These are phyloP conservation scores for Platanista minor DNA, from an alignment of 2,113 vertebrate genomes.

Conservation along the genomic window DNA sequence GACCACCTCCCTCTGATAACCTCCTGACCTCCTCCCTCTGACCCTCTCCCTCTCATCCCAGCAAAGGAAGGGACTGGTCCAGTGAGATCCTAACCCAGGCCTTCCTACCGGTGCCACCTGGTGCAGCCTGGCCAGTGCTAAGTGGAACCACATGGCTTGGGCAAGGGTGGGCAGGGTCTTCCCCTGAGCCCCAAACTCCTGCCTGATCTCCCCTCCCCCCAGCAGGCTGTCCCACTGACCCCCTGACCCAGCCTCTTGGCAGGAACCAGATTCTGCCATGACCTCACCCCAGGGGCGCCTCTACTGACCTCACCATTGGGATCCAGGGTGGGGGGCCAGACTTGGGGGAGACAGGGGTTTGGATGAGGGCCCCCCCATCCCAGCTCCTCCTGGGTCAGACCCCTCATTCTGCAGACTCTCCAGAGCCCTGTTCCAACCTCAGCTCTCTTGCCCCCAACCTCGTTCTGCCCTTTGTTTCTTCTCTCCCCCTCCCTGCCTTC, in stretches of 20 bases:
- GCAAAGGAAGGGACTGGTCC: not conserved
- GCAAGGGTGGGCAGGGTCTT: not conserved
- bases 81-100: not conserved
- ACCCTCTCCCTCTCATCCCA: constrained; percentile 2
- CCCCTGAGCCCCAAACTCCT: not conserved
- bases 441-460: not conserved
- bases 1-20: not conserved
- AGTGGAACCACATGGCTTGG: constrained; percentile 67
- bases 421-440: not conserved
- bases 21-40: not conserved
- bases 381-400: not conserved
- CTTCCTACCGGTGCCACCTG: constrained; percentile 21
- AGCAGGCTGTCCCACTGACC: constrained; percentile 61
- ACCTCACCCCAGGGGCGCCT: constrained; percentile 48
- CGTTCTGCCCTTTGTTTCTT: not conserved
- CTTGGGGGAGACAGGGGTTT: not conserved
- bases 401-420: not conserved
- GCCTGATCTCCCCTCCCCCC: not conserved
- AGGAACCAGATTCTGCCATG: constrained; percentile 28
- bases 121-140: not conserved
- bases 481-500: not conserved
- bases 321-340: not conserved
- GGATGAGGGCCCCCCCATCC: not conserved
- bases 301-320: constrained; percentile 41
- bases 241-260: constrained; percentile 69